Conservation (phyloP, 2,797 vertebrate species). For the Graptemys geographica region DNA sequence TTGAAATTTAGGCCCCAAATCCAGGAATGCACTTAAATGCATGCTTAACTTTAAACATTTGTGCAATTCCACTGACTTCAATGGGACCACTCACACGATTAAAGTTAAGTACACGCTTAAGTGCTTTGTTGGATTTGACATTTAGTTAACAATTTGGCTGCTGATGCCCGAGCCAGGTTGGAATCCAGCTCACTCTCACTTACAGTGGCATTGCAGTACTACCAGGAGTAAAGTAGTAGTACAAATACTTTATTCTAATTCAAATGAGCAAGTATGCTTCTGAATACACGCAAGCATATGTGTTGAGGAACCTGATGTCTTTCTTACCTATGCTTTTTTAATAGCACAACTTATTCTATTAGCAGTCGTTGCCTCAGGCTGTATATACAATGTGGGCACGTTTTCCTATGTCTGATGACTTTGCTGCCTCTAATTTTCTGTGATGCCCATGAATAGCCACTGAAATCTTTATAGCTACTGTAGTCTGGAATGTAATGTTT, state of each 20-base stretch:
- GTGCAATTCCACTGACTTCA: slow-evolving; percentile 3
- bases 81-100: slow-evolving; percentile 7
- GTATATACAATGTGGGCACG: slow-evolving; percentile 34
- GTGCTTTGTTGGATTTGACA: slow-evolving; percentile 34
- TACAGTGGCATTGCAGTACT: not conserved
- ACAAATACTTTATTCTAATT: slow-evolving; percentile 31
- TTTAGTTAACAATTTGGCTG: not conserved
- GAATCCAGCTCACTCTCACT: not conserved
- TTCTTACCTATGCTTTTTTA: slow-evolving; percentile 23
- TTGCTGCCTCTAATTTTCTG: slow-evolving; percentile 54
- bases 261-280: slow-evolving; percentile 11
- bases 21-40: slow-evolving; percentile 36
- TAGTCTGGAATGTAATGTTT: slow-evolving; percentile 32
- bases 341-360: slow-evolving; percentile 39
- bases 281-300: slow-evolving; percentile 37
- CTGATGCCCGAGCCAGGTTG: not conserved
- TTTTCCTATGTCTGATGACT: slow-evolving; percentile 39
- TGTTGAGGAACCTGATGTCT: slow-evolving; percentile 6
- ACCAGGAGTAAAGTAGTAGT: not conserved
- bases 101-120: slow-evolving; percentile 52
- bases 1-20: slow-evolving; percentile 18
- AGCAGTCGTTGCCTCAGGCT: slow-evolving; percentile 51
- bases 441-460: slow-evolving; percentile 37
- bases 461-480: slow-evolving; percentile 59
- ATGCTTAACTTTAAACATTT: slow-evolving; percentile 28